These are phyloP conservation scores for Pangasius krempfi DNA, from an alignment of 2,797 vertebrate species.

Conservation along the genomic window DNA sequence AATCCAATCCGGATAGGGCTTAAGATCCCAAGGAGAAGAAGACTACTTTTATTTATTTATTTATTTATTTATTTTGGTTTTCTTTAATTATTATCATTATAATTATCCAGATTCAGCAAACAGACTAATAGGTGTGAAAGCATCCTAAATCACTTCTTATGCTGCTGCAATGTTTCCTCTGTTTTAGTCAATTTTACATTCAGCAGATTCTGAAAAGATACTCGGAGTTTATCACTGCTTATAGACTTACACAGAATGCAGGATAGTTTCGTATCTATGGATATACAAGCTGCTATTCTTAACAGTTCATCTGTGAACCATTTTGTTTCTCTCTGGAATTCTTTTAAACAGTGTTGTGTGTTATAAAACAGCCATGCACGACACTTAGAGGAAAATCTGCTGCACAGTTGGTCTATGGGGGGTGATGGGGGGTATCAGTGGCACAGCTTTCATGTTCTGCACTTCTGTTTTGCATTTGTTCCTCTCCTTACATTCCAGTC, in stretches of 20 bases:
- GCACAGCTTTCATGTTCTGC: slow-evolving; percentile 67
- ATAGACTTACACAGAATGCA: not conserved
- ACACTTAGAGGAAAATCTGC: slow-evolving; percentile 52
- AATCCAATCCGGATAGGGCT: not conserved
- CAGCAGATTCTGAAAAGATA: not conserved
- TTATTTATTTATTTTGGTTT: too few relatives aligned
- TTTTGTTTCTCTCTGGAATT: slow-evolving; percentile 61
- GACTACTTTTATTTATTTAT: too few relatives aligned
- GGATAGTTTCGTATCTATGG: not conserved
- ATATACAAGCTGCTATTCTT: not conserved
- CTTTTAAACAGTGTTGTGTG: slow-evolving; percentile 70
- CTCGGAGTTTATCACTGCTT: not conserved
- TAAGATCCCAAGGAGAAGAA: too few relatives aligned
- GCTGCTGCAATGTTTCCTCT: too few relatives aligned
- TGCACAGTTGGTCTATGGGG: slow-evolving; percentile 56
- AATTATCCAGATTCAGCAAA: too few relatives aligned
- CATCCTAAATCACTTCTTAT: too few relatives aligned
- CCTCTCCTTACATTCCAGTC: slow-evolving; percentile 66
- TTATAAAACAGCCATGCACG: slow-evolving; percentile 64
- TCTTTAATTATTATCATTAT: too few relatives aligned
- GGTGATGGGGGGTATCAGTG: slow-evolving; percentile 50
- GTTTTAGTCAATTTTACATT: not conserved
- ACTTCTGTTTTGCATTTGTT: slow-evolving; percentile 73
- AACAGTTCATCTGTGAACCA: slow-evolving; percentile 57
- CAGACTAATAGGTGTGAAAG: too few relatives aligned